Conservation (phyloP, 2,113 vertebrate species). For the Cochlearius cochlearius region DNA sequence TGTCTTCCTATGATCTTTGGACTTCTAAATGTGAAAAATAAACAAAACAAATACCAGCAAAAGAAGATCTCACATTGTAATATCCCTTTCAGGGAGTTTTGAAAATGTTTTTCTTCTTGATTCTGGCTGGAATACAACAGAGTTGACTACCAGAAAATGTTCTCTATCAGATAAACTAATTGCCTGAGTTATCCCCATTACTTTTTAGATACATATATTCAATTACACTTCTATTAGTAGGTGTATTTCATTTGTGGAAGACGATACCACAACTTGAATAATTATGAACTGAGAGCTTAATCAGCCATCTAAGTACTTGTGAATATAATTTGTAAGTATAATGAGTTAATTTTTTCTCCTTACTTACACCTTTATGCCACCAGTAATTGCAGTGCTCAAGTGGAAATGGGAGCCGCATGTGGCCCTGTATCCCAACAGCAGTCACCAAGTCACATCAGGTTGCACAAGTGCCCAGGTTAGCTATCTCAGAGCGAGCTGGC, state of each 20-base stretch:
- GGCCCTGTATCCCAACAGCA: not conserved
- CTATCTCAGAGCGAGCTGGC: not conserved
- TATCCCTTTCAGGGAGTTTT: not conserved
- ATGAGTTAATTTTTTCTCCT: not conserved
- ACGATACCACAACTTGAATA: not conserved
- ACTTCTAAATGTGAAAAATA: not conserved
- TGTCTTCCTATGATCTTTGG: not conserved
- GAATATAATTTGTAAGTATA: conserved; percentile 29
- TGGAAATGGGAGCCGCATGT: not conserved
- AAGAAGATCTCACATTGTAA: not conserved
- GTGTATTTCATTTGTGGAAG: not conserved
- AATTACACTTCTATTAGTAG: not conserved
- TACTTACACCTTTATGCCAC: not conserved
- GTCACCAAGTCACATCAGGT: not conserved
- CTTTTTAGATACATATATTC: not conserved
- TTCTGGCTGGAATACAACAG: not conserved
- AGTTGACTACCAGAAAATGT: not conserved
- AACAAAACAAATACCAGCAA: not conserved
- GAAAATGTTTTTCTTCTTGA: not conserved
- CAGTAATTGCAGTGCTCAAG: not conserved
- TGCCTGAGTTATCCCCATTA: not conserved
- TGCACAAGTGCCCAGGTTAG: not conserved
- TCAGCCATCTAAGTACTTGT: not conserved
- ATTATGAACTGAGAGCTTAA: conserved; percentile 6
- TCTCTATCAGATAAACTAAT: not conserved